Conservation (phyloP, 2,797 vertebrate species). For the Sibirionetta formosa region DNA sequence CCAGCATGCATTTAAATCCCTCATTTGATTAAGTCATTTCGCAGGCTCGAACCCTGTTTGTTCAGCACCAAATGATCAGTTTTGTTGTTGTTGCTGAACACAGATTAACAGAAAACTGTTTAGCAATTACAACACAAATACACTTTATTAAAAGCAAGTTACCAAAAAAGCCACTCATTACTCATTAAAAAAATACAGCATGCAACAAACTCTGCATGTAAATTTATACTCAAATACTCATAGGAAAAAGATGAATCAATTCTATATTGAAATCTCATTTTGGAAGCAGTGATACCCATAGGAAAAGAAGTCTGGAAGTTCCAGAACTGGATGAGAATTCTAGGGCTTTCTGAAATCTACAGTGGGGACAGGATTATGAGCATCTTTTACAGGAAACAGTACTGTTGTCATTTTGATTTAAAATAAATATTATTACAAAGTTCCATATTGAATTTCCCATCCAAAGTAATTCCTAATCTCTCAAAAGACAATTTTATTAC, state of each 20-base stretch:
- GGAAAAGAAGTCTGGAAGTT: background rate
- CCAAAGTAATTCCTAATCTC: background rate
- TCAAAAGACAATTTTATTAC: conserved; percentile 5
- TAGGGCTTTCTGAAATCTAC: background rate
- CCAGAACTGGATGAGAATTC: background rate
- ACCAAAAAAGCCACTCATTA: background rate
- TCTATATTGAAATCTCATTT: background rate
- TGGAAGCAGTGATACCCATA: background rate
- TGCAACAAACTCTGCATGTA: background rate
- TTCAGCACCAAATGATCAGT: background rate
- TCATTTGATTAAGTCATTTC: background rate
- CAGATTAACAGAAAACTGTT: background rate
- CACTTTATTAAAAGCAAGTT: background rate
- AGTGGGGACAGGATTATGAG: background rate
- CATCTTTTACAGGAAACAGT: background rate
- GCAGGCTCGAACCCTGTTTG: background rate
- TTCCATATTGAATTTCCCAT: conserved; percentile 12
- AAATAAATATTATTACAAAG: background rate
- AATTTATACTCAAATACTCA: background rate
- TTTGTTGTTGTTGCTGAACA: background rate
- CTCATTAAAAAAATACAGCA: background rate
- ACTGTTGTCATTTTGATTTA: background rate
- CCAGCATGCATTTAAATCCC: background rate
- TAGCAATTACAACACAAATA: background rate
- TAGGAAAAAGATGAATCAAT: background rate